A percentile compares a stretch with the other conserved stretches of the same genome.
phyloP scores from a whole-genome alignment of 1,140 invertebrate genomes.

The Gonatopus flavifemur region DNA sequence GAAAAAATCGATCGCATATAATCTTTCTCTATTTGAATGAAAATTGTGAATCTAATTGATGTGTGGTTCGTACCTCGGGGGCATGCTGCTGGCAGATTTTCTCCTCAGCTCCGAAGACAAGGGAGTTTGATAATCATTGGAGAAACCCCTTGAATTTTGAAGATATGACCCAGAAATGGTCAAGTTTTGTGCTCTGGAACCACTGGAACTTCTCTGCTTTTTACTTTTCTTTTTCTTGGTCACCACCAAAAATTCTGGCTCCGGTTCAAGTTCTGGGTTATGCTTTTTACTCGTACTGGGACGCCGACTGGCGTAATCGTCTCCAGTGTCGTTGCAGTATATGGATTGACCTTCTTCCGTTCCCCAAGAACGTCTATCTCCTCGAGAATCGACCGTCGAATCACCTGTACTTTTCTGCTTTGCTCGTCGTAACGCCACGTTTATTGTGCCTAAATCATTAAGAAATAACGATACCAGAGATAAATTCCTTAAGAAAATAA shows the following conservation, averaged over 20 bases:
- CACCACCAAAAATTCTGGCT: conserved; percentile 70
- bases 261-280: conserved; percentile 46
- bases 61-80: conserved; percentile 44
- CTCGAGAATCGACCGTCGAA: conserved; percentile 48
- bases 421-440: conserved; percentile 48
- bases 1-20: conserved; percentile 5
- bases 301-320: conserved; percentile 48
- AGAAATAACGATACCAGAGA: conserved; percentile 8
- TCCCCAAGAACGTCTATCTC: conserved; percentile 65
- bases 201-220: conserved; percentile 61
- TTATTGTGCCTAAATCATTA: conserved; percentile 48
- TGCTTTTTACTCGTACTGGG: conserved; percentile 49
- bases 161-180: conserved; percentile 48
- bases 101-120: conserved; percentile 50
- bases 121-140: conserved; percentile 48
- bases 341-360: conserved; percentile 62
- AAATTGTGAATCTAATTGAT: not conserved
- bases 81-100: conserved; percentile 56
- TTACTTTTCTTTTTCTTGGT: conserved; percentile 73
- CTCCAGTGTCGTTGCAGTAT: conserved; percentile 54
- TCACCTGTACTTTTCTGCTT: conserved; percentile 53
- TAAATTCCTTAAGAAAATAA: too few relatives aligned
- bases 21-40: not conserved
- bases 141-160: conserved; percentile 46
- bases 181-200: conserved; percentile 51